phyloP scores from a whole-genome alignment of 2,888 invertebrate genomes.

The Protophormia terraenovae region DNA sequence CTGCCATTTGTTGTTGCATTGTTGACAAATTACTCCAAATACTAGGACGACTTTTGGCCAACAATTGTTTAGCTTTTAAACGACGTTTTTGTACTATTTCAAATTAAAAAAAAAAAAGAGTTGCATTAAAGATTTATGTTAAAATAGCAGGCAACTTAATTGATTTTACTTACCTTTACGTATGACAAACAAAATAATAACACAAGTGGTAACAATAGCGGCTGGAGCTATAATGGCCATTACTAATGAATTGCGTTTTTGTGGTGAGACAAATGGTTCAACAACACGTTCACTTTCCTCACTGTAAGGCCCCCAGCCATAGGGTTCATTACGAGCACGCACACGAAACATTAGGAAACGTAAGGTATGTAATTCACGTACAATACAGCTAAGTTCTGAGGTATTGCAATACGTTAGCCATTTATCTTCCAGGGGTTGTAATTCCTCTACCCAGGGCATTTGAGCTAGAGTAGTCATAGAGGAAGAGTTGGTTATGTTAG shows the following conservation, averaged over 20 bases:
- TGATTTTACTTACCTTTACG: constrained; percentile 74
- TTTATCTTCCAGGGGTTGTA: constrained; percentile 82
- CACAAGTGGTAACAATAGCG: constrained; percentile 80
- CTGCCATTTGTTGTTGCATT: constrained; percentile 85
- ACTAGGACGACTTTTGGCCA: constrained; percentile 82
- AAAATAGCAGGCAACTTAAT: not conserved
- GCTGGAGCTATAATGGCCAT: constrained; percentile 85
- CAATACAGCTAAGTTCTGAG: constrained; percentile 91
- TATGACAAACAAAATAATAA: constrained; percentile 75
- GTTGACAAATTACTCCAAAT: constrained; percentile 93
- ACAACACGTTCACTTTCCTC: constrained; percentile 83
- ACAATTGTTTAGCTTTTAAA: constrained; percentile 87
- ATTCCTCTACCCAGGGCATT: constrained; percentile 83
- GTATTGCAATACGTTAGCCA: constrained; percentile 90
- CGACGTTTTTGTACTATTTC: constrained; percentile 85
- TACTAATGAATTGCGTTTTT: constrained; percentile 82
- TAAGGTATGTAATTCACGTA: constrained; percentile 84
- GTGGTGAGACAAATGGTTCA: constrained; percentile 78
- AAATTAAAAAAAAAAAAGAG: not conserved
- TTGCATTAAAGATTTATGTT: not conserved
- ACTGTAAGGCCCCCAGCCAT: constrained; percentile 92
- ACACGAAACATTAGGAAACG: constrained; percentile 88
- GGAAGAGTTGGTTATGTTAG: not conserved
- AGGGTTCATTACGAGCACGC: constrained; percentile 87
- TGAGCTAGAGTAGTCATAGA: constrained; percentile 71